Base-by-base conservation (phyloP, 1,140 invertebrate species). In the Chionoecetes opilio region DNA sequence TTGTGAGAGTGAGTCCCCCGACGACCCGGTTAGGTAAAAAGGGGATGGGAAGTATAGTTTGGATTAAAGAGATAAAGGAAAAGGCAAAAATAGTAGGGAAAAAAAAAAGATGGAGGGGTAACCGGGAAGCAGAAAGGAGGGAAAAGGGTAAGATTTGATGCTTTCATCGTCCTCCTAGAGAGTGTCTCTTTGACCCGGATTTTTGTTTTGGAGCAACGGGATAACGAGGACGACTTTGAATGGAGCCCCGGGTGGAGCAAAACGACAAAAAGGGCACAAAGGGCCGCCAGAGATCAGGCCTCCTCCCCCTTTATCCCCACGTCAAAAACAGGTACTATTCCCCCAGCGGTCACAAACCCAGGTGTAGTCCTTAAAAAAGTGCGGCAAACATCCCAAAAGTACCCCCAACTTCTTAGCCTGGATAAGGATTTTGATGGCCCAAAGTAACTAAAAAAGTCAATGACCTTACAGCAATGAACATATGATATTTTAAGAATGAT, bases 151-250 rank as follows among this genome's bases (percentile, higher is more conserved):
- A 41, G 3, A 41, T 3, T 41, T 6, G 0, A 88, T 37, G 2
- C 6, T 26, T 41, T 9, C 87, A 82, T 92, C 9, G 17, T 2
- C 21, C 2, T 89, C 26, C 1, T 97, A 88, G 98, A 98, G 98
- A 98, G 96, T 98, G 98, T 95, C 98, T 98, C 17, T 98, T 98
- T 96, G 98, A 98, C 94, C 97, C 97, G 21, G 97, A 97, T 21
- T 97, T 98, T 91, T 98, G 98, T 96, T 97, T 2, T 98, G 98
- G 98, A 97, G 96, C n/a, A 98, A 98, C 96, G 46, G 8, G 97
- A 97, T 0, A 32, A 53, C 31, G 97, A 97, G 38, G 98, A 98
- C 96, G 98, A 98, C 96, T 98, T 98, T 96, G 97, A 98, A 87
- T 98, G 98, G 98, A 97, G 97, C 3, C 37, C 90, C 53, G 93